Percentiles rank a stretch among this genome's conserved stretches.
Evolutionary conservation across 2,113 vertebrate species (phyloP).

Genomic region (Sturnira hondurensis): DNA sequence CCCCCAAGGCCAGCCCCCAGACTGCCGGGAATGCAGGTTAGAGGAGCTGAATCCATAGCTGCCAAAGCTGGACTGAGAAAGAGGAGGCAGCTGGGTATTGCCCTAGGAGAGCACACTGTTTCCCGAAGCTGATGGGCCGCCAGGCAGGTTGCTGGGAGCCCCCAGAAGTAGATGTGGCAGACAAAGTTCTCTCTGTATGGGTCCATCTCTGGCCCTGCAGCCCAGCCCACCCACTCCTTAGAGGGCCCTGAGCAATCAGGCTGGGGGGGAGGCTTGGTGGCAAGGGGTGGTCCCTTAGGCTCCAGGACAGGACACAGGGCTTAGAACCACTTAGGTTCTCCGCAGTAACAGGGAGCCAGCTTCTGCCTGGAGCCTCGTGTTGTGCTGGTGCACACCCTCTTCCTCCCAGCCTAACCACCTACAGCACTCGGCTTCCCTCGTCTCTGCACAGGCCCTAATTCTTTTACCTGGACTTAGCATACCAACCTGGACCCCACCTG

Average conservation of each 20-base stretch:
- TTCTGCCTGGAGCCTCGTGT: not conserved
- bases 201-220: not conserved
- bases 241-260: not conserved
- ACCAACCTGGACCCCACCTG: not conserved
- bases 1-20: not conserved
- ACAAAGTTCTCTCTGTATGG: conserved; percentile 43
- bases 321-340: not conserved
- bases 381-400: not conserved
- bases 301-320: not conserved
- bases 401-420: not conserved
- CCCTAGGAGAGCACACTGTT: not conserved
- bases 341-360: not conserved
- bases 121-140: not conserved
- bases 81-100: not conserved
- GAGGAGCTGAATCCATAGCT: not conserved
- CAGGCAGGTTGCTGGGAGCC: not conserved
- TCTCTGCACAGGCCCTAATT: not conserved
- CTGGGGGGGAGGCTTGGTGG: not conserved
- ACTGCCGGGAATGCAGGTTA: not conserved
- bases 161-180: conserved; percentile 7
- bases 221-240: not conserved
- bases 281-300: not conserved
- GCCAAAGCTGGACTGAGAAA: not conserved
- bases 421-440: not conserved
- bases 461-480: not conserved